Conservation (phyloP, 2,113 vertebrate species). For the Petrocephalus zakoni region DNA sequence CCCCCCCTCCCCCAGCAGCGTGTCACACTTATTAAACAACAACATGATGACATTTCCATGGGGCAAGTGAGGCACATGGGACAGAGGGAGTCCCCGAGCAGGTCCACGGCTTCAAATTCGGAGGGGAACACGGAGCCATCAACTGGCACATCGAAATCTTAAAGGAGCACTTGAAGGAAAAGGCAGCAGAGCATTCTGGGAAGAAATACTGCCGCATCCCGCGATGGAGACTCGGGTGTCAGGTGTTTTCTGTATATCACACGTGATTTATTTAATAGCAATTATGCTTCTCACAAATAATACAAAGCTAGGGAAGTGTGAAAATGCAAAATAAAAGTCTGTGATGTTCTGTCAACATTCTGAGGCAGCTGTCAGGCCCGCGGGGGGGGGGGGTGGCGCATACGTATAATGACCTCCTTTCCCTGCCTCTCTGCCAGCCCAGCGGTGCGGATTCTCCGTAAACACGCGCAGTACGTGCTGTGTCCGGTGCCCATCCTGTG, state of each 20-base stretch:
- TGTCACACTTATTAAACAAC: not conserved
- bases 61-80: not conserved
- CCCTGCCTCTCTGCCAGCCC: not conserved
- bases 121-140: conserved; percentile 33
- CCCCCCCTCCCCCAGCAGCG: not conserved
- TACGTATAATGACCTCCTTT: not conserved
- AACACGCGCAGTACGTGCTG: not conserved
- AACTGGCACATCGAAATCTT: conserved; percentile 46
- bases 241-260: not conserved
- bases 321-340: not conserved
- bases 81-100: not conserved
- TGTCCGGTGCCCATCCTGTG: not conserved
- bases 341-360: not conserved
- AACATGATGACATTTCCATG: not conserved
- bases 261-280: not conserved
- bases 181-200: not conserved
- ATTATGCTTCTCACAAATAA: not conserved
- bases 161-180: conserved; percentile 19
- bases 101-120: conserved; percentile 48
- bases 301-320: not conserved
- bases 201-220: not conserved
- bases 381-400: not conserved
- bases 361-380: not conserved
- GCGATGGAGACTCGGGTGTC: too few species aligned
- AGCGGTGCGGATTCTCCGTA: not conserved